These are phyloP conservation scores for Zaprionus africanus DNA, from an alignment of 1,140 invertebrate genomes.

Conservation along the genomic window DNA sequence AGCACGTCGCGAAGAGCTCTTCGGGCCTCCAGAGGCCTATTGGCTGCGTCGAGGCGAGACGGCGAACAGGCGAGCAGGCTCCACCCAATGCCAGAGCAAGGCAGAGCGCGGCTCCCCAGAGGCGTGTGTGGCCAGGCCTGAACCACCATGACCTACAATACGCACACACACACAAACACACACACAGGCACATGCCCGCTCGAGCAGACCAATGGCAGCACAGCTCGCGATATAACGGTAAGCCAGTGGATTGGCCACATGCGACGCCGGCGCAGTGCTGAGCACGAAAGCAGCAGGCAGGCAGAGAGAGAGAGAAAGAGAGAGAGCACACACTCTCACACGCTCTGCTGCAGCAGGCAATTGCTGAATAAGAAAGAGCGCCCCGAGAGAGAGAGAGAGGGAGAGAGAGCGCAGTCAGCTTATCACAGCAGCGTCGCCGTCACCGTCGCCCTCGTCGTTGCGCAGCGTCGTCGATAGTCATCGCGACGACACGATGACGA, in stretches of 20 bases:
- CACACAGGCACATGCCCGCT: background rate
- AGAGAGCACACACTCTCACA: background rate
- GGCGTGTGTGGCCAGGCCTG: slow-evolving; percentile 2
- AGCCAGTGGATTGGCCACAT: slow-evolving; percentile 36
- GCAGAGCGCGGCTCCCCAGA: slow-evolving; percentile 19
- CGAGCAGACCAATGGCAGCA: slow-evolving; percentile 26
- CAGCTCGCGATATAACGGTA: slow-evolving; percentile 26
- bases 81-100: slow-evolving; percentile 39
- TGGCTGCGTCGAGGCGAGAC: slow-evolving; percentile 5
- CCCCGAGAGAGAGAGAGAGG: background rate
- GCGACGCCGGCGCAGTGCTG: slow-evolving; percentile 33
- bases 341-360: slow-evolving; percentile 1
- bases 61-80: slow-evolving; percentile 23
- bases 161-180: background rate
- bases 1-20: slow-evolving; percentile 7
- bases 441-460: background rate
- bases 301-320: slow-evolving; percentile 14
- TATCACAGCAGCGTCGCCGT: slow-evolving; percentile 27
- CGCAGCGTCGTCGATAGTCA: slow-evolving; percentile 21
- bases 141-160: slow-evolving; percentile 51
- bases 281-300: background rate
- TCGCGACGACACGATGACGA: slow-evolving; percentile 22
- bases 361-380: slow-evolving; percentile 41
- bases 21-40: slow-evolving; percentile 15
- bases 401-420: slow-evolving; percentile 20